Conservation (phyloP, 2,113 vertebrate species). For the Pseudolaguvia tuberculata region DNA sequence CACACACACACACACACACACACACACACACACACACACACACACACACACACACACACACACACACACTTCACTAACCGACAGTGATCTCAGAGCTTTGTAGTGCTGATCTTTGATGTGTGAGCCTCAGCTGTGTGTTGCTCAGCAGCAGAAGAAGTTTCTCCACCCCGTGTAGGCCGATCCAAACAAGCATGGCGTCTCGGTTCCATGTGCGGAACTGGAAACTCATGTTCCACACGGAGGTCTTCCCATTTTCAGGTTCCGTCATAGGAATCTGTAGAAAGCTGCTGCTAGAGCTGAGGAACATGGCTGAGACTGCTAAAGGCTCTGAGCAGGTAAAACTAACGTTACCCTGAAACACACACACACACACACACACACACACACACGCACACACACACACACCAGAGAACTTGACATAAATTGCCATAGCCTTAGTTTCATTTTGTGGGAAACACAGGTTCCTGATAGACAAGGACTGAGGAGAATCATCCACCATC, state of each 20-base stretch:
- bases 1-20: too few relatives aligned
- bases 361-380: too few relatives aligned
- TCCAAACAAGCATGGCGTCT: slow-evolving; percentile 74
- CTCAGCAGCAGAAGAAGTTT: slow-evolving; percentile 68
- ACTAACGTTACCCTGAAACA: too few relatives aligned
- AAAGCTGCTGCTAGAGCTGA: slow-evolving; percentile 68
- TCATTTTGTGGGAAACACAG: too few relatives aligned
- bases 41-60: slow-evolving; percentile 13
- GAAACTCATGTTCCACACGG: slow-evolving; percentile 74
- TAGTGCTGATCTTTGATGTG: slow-evolving; percentile 63
- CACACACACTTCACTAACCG: slow-evolving; percentile 60
- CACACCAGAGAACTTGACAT: too few relatives aligned
- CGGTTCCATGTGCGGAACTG: slow-evolving; percentile 82
- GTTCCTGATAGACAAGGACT: too few relatives aligned
- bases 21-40: not conserved
- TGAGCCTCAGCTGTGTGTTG: slow-evolving; percentile 62
- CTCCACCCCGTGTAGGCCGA: slow-evolving; percentile 64
- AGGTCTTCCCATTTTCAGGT: slow-evolving; percentile 18
- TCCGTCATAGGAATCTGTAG: slow-evolving; percentile 62
- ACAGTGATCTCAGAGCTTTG: slow-evolving; percentile 66
- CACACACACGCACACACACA: too few relatives aligned
- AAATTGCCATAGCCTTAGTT: too few relatives aligned
- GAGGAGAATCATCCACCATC: too few relatives aligned
- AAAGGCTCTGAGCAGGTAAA: slow-evolving; percentile 78
- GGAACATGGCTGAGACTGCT: slow-evolving; percentile 74